phyloP scores from a whole-genome alignment of 2,797 vertebrate genomes.

The Notolabrus celidotus region DNA sequence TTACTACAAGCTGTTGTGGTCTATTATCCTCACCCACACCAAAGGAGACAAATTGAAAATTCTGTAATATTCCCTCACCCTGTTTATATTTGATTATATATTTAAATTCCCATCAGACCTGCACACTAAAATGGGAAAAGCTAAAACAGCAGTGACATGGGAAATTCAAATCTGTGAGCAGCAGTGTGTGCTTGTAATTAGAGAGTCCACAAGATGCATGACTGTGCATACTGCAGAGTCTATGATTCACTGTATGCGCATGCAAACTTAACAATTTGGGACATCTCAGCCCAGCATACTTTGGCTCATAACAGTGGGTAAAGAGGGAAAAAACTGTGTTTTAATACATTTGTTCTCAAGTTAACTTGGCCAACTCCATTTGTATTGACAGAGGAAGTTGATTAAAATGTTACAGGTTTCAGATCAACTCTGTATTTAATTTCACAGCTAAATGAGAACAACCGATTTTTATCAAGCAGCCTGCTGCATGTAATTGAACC shows the following conservation, averaged over 20 bases:
- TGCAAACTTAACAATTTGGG: conserved; percentile 4
- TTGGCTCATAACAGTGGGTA: conserved; percentile 1
- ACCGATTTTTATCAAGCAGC: conserved; percentile 1
- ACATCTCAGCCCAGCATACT: not conserved
- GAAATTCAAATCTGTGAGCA: conserved; percentile 13
- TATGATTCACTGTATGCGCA: conserved; percentile 18
- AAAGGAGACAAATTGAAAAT: conserved; percentile 23
- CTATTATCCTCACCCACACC: not conserved
- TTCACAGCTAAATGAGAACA: conserved; percentile 17
- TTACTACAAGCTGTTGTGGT: conserved; percentile 22
- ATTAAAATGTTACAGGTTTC: not conserved
- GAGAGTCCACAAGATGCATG: conserved; percentile 7
- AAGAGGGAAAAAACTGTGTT: not conserved
- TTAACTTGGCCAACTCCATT: not conserved
- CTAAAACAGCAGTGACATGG: conserved; percentile 25
- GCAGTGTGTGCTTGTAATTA: conserved; percentile 21
- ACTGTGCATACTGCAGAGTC: conserved; percentile 17
- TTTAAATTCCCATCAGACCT: conserved; percentile 25
- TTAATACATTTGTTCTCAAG: not conserved
- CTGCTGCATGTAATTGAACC: conserved; percentile 8
- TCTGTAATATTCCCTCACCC: conserved; percentile 6
- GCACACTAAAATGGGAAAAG: conserved; percentile 14
- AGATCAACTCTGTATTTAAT: conserved; percentile 16
- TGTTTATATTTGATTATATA: conserved; percentile 10
- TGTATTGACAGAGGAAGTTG: not conserved